Evolutionary conservation across 2,113 vertebrate genomes (phyloP), one percentile per base, ranked within the genome.

Genomic region (Trematomus loennbergii): DNA sequence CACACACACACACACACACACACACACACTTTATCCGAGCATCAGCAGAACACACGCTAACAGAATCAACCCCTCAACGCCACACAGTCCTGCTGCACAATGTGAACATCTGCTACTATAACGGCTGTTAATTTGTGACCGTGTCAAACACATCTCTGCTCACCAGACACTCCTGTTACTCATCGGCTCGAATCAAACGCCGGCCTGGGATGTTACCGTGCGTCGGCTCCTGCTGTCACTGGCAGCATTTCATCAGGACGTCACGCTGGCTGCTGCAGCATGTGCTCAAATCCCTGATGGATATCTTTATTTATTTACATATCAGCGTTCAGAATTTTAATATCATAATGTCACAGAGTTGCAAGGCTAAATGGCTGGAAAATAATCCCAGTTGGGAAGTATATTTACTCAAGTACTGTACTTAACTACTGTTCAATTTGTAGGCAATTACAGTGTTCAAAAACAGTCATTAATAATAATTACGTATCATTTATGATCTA

Each of bases 21-120:
- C 79, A 79, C 52, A 63, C 36, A 70, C 82, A 29, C 43, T 72
- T 68, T 86, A 90, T 91, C 88, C 69, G 79, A 87, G 74, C 65
- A 88, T 87, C 84, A 87, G 85, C 92, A 93, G 90, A 84, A 25
- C 88, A 52, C 77, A 52, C 69, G 15, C 80, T 84, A 90, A 91
- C 92, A 85, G 65, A 88, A 90, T 90, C 89, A 90, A 17, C 53
- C 64, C 8, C 50, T 40, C 52, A 79, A 81, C 68, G 46, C 76
- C 79, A 49, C 40, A 50, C 29, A 15, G 71, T 15, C 60, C 63
- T 3, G 15, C 75, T 46, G 7, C 40, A 33, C 60, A 45, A 58
- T 61, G n/a, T 22, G 43, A 88, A 66, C 83, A 82, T 81, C 88
- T 87, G 83, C 72, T 59, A 17, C 76, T 43, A n/a, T 33, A 36